phyloP scores from a whole-genome alignment of 2,113 vertebrate genomes.

The Bolborhynchus lineola region DNA sequence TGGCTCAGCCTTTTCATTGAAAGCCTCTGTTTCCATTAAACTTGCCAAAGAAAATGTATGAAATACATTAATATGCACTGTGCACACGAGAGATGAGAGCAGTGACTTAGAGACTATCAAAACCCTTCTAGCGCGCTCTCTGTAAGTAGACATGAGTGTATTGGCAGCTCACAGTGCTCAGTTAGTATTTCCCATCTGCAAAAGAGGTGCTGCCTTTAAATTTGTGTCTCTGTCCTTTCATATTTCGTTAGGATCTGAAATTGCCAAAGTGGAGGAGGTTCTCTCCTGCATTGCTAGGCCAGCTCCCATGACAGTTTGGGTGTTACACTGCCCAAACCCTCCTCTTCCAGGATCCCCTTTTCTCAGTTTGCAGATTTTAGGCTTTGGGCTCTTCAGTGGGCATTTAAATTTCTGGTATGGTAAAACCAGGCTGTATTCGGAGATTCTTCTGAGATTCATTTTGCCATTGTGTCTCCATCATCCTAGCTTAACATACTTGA shows the following conservation, averaged over 20 bases:
- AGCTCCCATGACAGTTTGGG: fast-evolving
- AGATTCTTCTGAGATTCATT: not conserved
- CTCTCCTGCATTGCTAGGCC: not conserved
- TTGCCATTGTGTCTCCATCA: not conserved
- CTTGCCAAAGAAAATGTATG: slow-evolving; percentile 62
- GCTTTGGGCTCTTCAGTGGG: not conserved
- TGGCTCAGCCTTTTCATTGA: slow-evolving; percentile 53
- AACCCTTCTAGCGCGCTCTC: not conserved
- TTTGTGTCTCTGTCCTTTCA: not conserved
- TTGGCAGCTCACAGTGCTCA: fast-evolving
- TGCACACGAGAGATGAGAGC: not conserved
- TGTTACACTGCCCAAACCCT: not conserved
- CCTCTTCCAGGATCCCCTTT: not conserved
- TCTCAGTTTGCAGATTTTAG: not conserved
- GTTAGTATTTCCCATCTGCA: not conserved
- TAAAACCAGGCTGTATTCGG: not conserved
- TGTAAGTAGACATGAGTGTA: not conserved
- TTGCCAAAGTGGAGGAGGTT: not conserved
- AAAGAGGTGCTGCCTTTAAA: not conserved
- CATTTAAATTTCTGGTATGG: not conserved
- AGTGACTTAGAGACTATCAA: not conserved
- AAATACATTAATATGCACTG: slow-evolving; percentile 18
- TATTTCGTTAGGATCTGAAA: not conserved
- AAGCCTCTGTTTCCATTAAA: slow-evolving; percentile 66
- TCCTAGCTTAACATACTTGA: not conserved